A percentile compares a stretch with the other conserved stretches of the same genome.
Conservation (phyloP, 2,888 invertebrate genomes). For the Pseudococcus longispinus region DNA sequence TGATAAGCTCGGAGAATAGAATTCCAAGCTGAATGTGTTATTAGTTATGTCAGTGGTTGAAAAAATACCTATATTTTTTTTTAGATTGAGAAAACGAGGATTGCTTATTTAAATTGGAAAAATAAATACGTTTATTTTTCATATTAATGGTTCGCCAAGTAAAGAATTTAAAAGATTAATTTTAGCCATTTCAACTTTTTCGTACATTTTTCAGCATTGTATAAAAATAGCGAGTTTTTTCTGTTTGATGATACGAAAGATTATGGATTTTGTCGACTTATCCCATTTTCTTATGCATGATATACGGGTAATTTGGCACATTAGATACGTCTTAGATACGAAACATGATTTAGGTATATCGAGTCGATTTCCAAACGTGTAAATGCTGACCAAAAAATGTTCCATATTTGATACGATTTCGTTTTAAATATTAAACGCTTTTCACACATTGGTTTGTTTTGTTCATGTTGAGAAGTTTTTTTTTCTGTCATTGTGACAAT, state of each 20-base stretch:
- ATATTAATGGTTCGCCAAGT: slow-evolving; percentile 16
- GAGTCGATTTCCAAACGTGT: not conserved
- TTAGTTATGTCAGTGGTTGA: not conserved
- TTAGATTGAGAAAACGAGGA: no score
- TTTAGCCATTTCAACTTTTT: not conserved
- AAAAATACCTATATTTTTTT: not conserved
- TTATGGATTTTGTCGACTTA: not conserved
- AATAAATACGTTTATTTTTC: slow-evolving; percentile 12
- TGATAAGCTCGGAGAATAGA: not conserved
- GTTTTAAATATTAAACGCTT: slow-evolving; percentile 40
- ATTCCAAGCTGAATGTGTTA: not conserved
- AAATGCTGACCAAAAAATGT: not conserved
- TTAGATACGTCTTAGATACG: not conserved
- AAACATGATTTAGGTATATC: slow-evolving; percentile 4
- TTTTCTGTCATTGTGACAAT: slow-evolving; percentile 35
- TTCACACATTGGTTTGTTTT: slow-evolving; percentile 12
- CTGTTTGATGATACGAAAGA: not conserved
- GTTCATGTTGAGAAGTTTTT: not conserved
- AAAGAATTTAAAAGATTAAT: slow-evolving; percentile 40
- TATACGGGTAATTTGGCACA: slow-evolving; percentile 17
- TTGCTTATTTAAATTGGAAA: not conserved
- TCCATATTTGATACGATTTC: slow-evolving; percentile 8
- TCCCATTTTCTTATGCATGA: not conserved
- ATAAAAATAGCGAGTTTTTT: not conserved
- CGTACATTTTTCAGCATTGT: not conserved